Conservation (phyloP, 2,797 vertebrate species). For the Cossypha caffra region DNA sequence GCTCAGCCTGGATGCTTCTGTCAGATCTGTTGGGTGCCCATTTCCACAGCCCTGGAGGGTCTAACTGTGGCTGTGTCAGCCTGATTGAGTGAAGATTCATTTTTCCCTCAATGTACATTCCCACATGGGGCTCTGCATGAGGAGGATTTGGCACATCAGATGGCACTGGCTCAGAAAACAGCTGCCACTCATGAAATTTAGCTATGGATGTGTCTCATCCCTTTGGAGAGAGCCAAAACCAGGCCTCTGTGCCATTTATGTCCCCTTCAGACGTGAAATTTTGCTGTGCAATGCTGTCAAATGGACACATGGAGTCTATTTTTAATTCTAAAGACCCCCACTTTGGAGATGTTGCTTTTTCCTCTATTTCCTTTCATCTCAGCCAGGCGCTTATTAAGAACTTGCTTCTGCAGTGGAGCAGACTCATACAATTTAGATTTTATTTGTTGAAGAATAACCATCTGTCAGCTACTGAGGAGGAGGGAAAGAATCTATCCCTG, state of each 20-base stretch:
- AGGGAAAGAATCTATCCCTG: conserved; percentile 33
- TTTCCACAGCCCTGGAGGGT: neutral
- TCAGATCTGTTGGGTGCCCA: neutral
- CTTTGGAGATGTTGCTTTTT: conserved; percentile 15
- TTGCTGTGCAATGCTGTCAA: neutral
- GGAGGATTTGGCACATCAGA: neutral
- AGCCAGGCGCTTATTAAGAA: conserved; percentile 46
- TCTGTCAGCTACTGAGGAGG: conserved; percentile 59
- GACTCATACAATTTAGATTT: conserved; percentile 36
- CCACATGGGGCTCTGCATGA: neutral
- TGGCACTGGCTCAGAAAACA: neutral
- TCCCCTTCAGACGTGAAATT: neutral
- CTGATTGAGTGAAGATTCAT: neutral
- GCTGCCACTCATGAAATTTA: neutral
- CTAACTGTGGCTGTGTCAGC: neutral
- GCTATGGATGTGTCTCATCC: neutral
- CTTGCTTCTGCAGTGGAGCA: conserved; percentile 4
- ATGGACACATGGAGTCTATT: conserved; percentile 23
- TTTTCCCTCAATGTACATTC: neutral
- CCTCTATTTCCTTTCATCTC: conserved; percentile 56
- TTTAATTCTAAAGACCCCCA: neutral
- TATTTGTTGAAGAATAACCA: conserved; percentile 61
- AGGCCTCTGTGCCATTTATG: neutral
- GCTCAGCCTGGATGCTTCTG: neutral
- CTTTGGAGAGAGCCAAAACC: neutral